Base-by-base conservation (phyloP, 2,888 invertebrate genomes). In the Pasiphila rectangulata region DNA sequence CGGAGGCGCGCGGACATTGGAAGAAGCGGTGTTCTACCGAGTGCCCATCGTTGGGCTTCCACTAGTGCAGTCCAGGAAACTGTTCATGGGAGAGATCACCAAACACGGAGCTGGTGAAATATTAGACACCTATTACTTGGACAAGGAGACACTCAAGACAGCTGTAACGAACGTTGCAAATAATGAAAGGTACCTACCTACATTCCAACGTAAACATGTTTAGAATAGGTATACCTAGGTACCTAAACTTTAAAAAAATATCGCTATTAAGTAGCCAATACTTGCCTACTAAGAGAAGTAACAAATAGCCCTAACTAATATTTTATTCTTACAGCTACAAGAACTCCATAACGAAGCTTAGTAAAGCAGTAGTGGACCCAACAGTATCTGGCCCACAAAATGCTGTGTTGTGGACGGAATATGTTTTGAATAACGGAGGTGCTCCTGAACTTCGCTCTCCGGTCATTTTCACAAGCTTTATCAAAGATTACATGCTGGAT, bases 381-480 rank as follows among this genome's bases (percentile, higher is more conserved):
- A 42, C 75, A 1, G 61, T 83, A 56, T 84, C 87, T 13, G 86
- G 84, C 1, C 85, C 87, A 1, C 89, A 90, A 25, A 77, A 79
- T 34, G 89, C 90, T 0, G 61, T 89, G 0, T 85, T 85, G 81
- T 90, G 90, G 90, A 90, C 90, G 1, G 90, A 91, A 48, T 90
- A 90, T 56, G 80, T 90, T 4, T 54, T 90, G 7, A 76, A 82
- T 12, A 79, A 90, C 46, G 67, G 76, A 13, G 87, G 87, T 0
- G 85, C 89, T 0, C 68, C 68, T 3, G 81, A 85, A 54, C 70
- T 90, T 3, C 79, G 83, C 6, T 83, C 89, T 4, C 73, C 88
- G 7, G 74, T 71, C 1, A 75, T 82, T 3, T 84, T 83, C 10
- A 49, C 79, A 5, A 69, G 79, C 4, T 75, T 76, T 53, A 61